These are phyloP conservation scores for Sanderia malayensis DNA, from an alignment of 30 jellyfish, hydroid and myxozoan species.

Conservation along the genomic window DNA sequence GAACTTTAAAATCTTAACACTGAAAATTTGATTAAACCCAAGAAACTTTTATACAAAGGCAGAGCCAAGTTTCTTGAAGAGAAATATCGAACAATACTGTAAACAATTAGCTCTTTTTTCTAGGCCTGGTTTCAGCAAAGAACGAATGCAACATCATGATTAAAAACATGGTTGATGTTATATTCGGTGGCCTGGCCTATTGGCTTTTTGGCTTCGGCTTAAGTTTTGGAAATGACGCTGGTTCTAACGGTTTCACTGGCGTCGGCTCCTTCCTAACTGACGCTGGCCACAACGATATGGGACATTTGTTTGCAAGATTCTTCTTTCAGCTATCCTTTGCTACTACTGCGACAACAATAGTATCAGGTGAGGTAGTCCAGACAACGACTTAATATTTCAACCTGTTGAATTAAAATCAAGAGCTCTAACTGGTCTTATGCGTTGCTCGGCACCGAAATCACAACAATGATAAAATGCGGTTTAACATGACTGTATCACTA, in stretches of 20 bases:
- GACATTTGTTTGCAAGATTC: slow-evolving; percentile 57
- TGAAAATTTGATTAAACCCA: too few species aligned
- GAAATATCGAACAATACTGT: too few species aligned
- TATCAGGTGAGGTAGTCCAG: slow-evolving; percentile 76
- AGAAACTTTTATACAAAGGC: too few species aligned
- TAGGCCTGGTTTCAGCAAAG: slow-evolving; percentile 75
- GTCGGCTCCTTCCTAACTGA: slow-evolving; percentile 68
- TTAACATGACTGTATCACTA: too few species aligned
- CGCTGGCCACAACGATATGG: slow-evolving; percentile 72
- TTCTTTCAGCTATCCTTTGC: slow-evolving; percentile 87
- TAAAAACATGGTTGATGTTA: slow-evolving; percentile 79
- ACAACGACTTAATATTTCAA: too few species aligned
- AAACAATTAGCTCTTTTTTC: too few species aligned
- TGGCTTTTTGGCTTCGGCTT: slow-evolving; percentile 87
- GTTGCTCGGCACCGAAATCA: too few species aligned
- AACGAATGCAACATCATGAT: slow-evolving; percentile 89
- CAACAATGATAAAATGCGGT: too few species aligned
- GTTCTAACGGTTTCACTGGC: slow-evolving; percentile 67
- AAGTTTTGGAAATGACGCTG: slow-evolving; percentile 57
- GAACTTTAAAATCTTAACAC: too few species aligned
- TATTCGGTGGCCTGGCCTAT: slow-evolving; percentile 83
- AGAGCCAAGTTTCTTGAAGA: too few species aligned
- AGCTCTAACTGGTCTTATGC: too few species aligned
- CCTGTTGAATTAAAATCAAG: too few species aligned
- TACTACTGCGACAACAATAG: slow-evolving; percentile 92